phyloP scores from a whole-genome alignment of 2,113 vertebrate genomes.

The Macquaria ambigua region DNA sequence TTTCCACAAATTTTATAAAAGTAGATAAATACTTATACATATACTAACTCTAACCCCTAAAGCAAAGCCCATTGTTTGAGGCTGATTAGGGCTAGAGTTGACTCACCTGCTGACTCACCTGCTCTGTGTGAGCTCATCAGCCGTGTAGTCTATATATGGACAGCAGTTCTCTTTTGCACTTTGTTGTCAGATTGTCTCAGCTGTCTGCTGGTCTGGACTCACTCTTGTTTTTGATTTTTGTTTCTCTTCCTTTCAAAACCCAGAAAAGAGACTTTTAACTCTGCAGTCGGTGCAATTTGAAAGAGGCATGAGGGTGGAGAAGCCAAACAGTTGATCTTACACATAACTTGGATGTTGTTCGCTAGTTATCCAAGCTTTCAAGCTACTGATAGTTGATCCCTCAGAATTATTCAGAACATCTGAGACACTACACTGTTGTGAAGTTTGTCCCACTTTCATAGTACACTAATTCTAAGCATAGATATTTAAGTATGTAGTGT shows the following conservation, averaged over 20 bases:
- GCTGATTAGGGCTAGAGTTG: neutral
- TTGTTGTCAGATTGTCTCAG: too few relatives aligned
- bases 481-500: too few relatives aligned
- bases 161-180: neutral
- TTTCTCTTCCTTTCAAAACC: neutral
- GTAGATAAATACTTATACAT: too few relatives aligned
- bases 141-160: neutral
- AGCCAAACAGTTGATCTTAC: neutral
- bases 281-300: too few relatives aligned
- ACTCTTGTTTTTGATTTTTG: neutral
- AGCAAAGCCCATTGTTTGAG: neutral
- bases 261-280: neutral
- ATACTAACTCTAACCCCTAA: too few relatives aligned
- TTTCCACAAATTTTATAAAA: too few relatives aligned
- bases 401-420: neutral
- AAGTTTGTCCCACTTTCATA: neutral
- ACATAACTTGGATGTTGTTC: neutral
- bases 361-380: neutral
- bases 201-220: too few relatives aligned
- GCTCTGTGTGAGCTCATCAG: neutral
- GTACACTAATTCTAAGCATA: too few relatives aligned
- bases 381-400: neutral
- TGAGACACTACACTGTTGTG: neutral
- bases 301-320: neutral
- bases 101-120: neutral